Evolutionary conservation across 2,113 vertebrate species (phyloP).

Genomic region (Corapipo altera): DNA sequence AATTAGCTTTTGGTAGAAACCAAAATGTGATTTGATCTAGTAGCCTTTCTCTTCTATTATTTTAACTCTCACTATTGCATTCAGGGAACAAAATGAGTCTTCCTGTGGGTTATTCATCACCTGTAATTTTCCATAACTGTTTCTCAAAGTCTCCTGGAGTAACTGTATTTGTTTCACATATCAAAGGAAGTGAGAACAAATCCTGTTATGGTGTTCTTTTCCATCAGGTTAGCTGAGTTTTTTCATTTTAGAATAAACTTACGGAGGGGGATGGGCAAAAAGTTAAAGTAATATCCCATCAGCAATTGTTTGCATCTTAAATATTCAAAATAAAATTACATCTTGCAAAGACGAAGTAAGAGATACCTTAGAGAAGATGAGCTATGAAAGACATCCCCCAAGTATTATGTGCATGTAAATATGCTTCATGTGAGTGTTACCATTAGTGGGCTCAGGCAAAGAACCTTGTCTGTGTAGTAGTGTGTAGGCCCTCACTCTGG

Average conservation of each 20-base stretch:
- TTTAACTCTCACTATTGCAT: conserved; percentile 43
- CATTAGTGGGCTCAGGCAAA: not conserved
- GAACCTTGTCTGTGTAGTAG: not conserved
- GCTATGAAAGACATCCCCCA: not conserved
- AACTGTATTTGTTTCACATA: conserved; percentile 55
- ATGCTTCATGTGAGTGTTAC: rapidly evolving
- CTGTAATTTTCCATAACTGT: conserved; percentile 61
- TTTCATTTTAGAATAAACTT: conserved; percentile 2
- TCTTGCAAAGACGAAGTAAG: not conserved
- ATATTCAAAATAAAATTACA: not conserved
- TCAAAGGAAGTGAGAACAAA: conserved; percentile 68
- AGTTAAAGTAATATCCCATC: not conserved
- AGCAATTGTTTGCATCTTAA: not conserved
- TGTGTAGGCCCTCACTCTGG: not conserved
- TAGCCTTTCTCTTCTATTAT: conserved; percentile 49
- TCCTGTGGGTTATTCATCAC: conserved; percentile 66
- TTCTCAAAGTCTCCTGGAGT: conserved; percentile 41
- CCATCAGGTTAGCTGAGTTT: conserved; percentile 37
- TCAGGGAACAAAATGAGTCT: conserved; percentile 43
- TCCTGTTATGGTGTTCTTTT: conserved; percentile 67
- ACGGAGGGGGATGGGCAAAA: not conserved
- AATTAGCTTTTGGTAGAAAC: conserved; percentile 5
- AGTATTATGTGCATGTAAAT: rapidly evolving
- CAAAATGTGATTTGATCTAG: conserved; percentile 32
- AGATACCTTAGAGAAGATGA: not conserved